phyloP scores from a whole-genome alignment of 2,113 vertebrate genomes.

The Rhodinocichla rosea region DNA sequence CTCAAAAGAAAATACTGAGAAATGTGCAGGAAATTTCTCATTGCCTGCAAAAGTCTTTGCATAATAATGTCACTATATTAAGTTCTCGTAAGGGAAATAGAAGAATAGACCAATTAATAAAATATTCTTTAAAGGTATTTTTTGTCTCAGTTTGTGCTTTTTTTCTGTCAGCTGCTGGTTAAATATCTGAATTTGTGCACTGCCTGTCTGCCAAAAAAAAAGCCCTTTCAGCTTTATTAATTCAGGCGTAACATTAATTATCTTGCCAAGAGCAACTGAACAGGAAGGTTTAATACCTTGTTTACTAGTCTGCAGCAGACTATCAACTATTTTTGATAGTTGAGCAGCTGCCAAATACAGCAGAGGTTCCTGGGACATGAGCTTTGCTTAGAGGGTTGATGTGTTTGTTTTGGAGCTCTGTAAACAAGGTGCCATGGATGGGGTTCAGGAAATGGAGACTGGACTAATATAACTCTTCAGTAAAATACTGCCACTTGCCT shows the following conservation, averaged over 20 bases:
- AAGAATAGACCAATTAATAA: neutral
- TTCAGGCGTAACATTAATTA: neutral
- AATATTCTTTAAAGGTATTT: neutral
- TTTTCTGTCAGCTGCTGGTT: neutral
- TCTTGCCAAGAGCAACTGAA: constrained; percentile 41
- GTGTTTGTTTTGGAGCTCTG: neutral
- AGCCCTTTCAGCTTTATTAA: constrained; percentile 35
- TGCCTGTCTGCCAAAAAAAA: constrained; percentile 3
- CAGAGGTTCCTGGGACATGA: neutral
- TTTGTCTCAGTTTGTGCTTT: neutral
- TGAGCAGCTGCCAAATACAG: constrained; percentile 33
- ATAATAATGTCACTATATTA: neutral
- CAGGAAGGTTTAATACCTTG: constrained; percentile 51
- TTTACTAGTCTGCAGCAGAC: constrained; percentile 40
- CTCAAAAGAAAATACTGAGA: neutral
- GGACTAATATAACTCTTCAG: neutral
- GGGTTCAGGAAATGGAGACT: neutral
- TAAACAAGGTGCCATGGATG: neutral
- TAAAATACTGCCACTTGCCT: neutral
- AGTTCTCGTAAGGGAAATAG: neutral
- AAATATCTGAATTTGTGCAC: neutral
- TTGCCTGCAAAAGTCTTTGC: neutral
- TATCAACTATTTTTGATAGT: neutral
- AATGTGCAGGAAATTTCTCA: neutral
- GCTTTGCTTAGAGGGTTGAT: neutral